Evolutionary conservation across 2,888 invertebrate species (phyloP).

Genomic region (Dione juno): DNA sequence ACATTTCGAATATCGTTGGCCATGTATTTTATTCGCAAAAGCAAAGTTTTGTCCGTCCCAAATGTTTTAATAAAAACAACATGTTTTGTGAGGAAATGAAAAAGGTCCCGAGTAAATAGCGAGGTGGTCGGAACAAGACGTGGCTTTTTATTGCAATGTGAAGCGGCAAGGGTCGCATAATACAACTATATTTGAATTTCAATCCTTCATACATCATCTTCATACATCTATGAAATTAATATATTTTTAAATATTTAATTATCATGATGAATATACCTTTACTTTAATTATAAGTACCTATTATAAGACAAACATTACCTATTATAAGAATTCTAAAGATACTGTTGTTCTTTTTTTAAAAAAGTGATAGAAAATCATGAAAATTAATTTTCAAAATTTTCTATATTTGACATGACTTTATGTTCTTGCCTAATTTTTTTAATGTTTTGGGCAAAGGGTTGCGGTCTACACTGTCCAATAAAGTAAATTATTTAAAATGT

Average conservation of each 20-base stretch:
- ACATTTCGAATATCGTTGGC: conserved; percentile 4
- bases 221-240: conserved; percentile 31
- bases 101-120: conserved; percentile 59
- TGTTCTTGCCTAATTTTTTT: too few relatives aligned
- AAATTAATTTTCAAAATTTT: too few relatives aligned
- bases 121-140: conserved; percentile 59
- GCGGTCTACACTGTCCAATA: conserved; percentile 15
- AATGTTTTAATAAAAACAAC: conserved; percentile 61
- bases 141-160: conserved; percentile 65
- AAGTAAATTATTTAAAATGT: not conserved
- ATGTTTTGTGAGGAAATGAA: conserved; percentile 63
- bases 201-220: conserved; percentile 7
- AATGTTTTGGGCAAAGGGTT: too few relatives aligned
- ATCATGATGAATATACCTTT: too few relatives aligned
- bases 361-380: too few relatives aligned
- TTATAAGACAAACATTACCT: too few relatives aligned
- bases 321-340: too few relatives aligned
- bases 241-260: conserved; percentile 3
- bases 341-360: too few relatives aligned
- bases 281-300: too few relatives aligned
- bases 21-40: conserved; percentile 1
- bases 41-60: conserved; percentile 47
- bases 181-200: conserved; percentile 64
- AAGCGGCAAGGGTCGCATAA: conserved; percentile 57
- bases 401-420: too few relatives aligned